Evolutionary conservation across 2,888 invertebrate species (phyloP).

Genomic region (Theristus sp.): DNA sequence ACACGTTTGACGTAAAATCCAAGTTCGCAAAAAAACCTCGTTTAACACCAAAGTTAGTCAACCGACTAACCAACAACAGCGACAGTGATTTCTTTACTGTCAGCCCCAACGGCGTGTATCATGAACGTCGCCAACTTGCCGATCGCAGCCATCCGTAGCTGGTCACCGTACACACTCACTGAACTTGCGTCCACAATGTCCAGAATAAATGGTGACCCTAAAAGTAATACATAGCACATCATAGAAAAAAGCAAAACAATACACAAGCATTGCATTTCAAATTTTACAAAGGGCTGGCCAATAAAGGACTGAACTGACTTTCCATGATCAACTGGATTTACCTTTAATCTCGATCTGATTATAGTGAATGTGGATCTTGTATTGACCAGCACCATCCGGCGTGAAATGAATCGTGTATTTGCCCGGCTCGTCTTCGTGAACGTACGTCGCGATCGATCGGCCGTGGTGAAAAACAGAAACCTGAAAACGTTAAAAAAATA

Average conservation of each 20-base stretch:
- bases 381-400: slow-evolving; percentile 42
- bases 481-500: no score
- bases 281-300: no score
- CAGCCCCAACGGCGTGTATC: slow-evolving; percentile 36
- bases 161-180: slow-evolving; percentile 43
- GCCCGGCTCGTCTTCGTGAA: slow-evolving; percentile 48
- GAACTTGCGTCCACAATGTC: slow-evolving; percentile 35
- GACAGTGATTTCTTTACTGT: slow-evolving; percentile 29
- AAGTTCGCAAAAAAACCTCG: no score
- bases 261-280: no score
- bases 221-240: no score
- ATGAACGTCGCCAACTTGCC: slow-evolving; percentile 42
- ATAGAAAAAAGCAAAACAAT: no score
- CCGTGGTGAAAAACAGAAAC: slow-evolving; percentile 24
- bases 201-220: slow-evolving; percentile 32
- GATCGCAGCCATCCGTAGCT: slow-evolving; percentile 41
- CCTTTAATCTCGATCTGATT: slow-evolving; percentile 71
- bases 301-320: no score
- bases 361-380: slow-evolving; percentile 72
- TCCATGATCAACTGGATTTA: no score
- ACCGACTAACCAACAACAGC: slow-evolving; percentile 33
- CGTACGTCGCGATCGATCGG: slow-evolving; percentile 34
- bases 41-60: no score
- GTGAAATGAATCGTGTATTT: slow-evolving; percentile 39
- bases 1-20: no score